Base-by-base conservation (phyloP, 2,113 vertebrate species). In the Eurystomus gularis region DNA sequence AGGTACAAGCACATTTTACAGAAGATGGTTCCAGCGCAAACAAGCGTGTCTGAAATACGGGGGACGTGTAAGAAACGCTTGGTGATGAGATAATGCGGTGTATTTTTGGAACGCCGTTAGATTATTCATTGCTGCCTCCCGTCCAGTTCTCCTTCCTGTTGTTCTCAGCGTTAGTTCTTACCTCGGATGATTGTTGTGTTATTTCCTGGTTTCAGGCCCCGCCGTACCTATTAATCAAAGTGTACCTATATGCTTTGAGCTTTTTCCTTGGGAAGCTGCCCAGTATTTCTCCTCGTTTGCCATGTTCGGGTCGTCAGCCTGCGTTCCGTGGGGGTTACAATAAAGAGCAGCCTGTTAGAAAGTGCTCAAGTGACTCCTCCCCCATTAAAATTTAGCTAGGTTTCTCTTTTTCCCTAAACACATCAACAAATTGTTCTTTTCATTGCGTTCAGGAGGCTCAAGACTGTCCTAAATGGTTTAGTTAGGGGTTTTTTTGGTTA, bases 41-140 rank as follows among this genome's bases (percentile, higher is more conserved):
- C 0, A n/a, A 31, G 69, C 28, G n/a, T 29, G 55, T 39, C 6
- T 91, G 39, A 28, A 75, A 37, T n/a, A 14, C 4, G 62, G 61
- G 57, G 28, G 14, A 11, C 82, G 54, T 57, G 54, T 72, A 54
- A 82, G 87, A 65, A 77, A 70, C 33, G 15, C 73, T 82, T 44
- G 37, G 9, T 60, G 35, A 9, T 79, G 93, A 91, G 78, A 31
- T 85, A 90, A 93, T 29, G 82, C 52, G 11, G 52, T 7, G 54
- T 82, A 49, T 92, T 96, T 96, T 85, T 91, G 81, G 78, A 91
- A 80, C 61, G 62, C 75, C 72, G 17, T 44, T 37, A 28, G 65
- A 23, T 93, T 90, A 85, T 95, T 95, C 75, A 58, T 65, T 79
- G 10, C 84, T 61, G 62, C 84, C 86, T 95, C 44, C 66, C 79